A percentile compares a stretch with the other conserved stretches of the same genome.
These are phyloP conservation scores for Anastrepha ludens DNA, from an alignment of 1,140 invertebrate species.

Conservation along the genomic window DNA sequence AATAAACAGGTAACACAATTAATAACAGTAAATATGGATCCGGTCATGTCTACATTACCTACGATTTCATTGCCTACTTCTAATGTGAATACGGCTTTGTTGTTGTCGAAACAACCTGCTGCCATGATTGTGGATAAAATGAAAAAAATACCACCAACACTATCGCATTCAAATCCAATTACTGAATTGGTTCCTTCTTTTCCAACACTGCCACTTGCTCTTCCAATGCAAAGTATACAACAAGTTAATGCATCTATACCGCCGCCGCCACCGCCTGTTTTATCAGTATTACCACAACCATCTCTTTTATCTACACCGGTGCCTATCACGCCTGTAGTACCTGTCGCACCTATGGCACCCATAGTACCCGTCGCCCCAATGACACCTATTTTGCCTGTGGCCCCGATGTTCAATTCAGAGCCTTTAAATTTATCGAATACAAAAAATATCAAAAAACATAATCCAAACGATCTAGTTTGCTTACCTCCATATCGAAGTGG, in stretches of 20 bases:
- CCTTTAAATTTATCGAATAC: constrained; percentile 65
- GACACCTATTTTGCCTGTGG: constrained; percentile 44
- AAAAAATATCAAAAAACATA: constrained; percentile 56
- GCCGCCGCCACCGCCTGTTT: neutral
- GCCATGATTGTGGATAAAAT: neutral
- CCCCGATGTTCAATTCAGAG: constrained; percentile 55
- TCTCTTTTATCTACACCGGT: neutral
- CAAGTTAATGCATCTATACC: constrained; percentile 1
- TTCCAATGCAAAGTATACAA: constrained; percentile 5
- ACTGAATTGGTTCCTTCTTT: constrained; percentile 20
- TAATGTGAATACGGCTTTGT: neutral
- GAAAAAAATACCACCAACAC: neutral
- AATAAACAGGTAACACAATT: constrained; percentile 2
- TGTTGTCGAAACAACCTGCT: neutral
- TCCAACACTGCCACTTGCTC: constrained; percentile 30
- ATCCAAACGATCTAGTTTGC: constrained; percentile 21
- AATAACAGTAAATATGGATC: neutral
- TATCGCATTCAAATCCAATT: neutral
- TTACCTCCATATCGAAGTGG: constrained; percentile 42
- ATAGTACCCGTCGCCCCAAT: constrained; percentile 37
- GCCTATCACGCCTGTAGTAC: constrained; percentile 20
- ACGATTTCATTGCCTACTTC: neutral
- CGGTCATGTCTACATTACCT: neutral
- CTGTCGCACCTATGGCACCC: neutral
- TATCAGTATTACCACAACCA: constrained; percentile 51